Percentiles rank a stretch among this genome's conserved stretches.
These are phyloP conservation scores for Fregetta grallaria DNA, from an alignment of 2,113 vertebrate species.

Conservation along the genomic window DNA sequence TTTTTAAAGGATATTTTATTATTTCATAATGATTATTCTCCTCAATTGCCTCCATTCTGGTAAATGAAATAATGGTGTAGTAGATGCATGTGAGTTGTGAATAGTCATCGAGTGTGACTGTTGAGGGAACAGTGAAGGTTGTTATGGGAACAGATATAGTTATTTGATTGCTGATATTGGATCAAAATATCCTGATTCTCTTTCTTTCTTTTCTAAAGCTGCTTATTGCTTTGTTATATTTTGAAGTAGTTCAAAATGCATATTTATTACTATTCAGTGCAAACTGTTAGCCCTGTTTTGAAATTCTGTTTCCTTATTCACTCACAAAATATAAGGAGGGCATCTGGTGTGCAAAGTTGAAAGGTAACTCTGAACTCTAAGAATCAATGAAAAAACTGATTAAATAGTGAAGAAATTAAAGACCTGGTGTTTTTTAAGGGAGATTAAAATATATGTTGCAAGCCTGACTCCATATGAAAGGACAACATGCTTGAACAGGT, in stretches of 20 bases:
- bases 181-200: neutral
- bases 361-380: neutral
- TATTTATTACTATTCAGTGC: neutral
- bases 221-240: neutral
- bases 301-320: neutral
- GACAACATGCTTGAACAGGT: neutral
- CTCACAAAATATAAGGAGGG: neutral
- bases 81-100: neutral
- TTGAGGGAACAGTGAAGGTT: neutral
- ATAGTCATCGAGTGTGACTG: fast-evolving
- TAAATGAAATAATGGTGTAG: neutral
- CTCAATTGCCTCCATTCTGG: neutral
- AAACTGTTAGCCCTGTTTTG: neutral
- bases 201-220: neutral
- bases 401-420: neutral
- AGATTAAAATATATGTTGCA: neutral
- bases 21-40: neutral
- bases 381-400: neutral
- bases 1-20: neutral
- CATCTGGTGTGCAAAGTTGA: neutral
- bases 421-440: neutral
- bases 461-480: neutral
- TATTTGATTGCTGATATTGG: neutral
- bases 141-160: neutral
- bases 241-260: neutral